Percentiles rank a stretch among this genome's conserved stretches.
Conservation (phyloP, 2,888 invertebrate species). For the Cephus pulcher region DNA sequence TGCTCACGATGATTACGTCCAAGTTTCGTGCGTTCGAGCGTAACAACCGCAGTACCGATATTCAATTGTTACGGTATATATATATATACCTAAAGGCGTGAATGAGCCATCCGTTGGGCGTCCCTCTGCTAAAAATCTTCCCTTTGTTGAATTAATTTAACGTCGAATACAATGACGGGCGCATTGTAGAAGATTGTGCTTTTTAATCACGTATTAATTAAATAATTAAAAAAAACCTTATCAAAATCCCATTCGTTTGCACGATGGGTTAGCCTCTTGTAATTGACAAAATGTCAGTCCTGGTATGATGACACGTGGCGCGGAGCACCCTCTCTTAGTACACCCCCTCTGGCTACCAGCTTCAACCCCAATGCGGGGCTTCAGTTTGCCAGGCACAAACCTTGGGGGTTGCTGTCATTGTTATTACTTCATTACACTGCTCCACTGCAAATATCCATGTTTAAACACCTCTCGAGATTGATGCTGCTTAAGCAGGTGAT, state of each 20-base stretch:
- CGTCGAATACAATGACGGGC: not conserved
- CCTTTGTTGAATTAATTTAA: too few species aligned
- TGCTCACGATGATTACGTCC: not conserved
- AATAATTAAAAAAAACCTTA: not conserved
- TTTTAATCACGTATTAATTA: not conserved
- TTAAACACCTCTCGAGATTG: not conserved
- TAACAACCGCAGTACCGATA: not conserved
- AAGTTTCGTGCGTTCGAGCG: not conserved
- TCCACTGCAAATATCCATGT: not conserved
- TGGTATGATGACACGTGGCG: not conserved
- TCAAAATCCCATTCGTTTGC: not conserved
- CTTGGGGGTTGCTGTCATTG: not conserved
- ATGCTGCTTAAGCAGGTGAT: not conserved
- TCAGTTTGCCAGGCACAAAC: conserved; percentile 1
- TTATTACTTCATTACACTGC: not conserved
- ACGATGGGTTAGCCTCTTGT: not conserved
- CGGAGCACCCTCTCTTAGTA: not conserved
- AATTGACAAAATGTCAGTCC: not conserved
- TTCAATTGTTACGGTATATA: not conserved
- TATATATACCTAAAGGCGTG: not conserved
- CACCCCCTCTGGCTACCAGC: not conserved
- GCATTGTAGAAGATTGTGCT: not conserved
- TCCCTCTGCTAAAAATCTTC: not conserved
- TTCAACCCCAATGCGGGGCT: not conserved
- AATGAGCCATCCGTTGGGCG: not conserved